These are phyloP conservation scores for Epinephelus fuscoguttatus DNA, from an alignment of 2,113 vertebrate species.

Conservation along the genomic window DNA sequence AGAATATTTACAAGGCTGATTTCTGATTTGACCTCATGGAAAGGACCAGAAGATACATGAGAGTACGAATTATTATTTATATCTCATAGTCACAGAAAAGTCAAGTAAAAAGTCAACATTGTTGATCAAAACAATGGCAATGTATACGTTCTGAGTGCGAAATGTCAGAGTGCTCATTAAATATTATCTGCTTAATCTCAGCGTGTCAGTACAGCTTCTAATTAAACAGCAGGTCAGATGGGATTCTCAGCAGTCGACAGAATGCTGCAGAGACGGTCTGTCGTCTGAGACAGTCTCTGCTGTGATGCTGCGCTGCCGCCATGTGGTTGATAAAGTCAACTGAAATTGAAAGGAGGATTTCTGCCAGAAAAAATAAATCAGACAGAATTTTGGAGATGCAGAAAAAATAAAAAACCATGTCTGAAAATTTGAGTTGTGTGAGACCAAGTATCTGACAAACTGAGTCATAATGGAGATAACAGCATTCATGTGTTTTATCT, in stretches of 20 bases:
- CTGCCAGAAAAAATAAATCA: neutral
- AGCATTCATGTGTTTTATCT: slow-evolving; percentile 40
- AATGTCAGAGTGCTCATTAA: slow-evolving; percentile 71
- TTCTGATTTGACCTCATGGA: neutral
- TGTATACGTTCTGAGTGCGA: slow-evolving; percentile 16
- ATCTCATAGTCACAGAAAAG: slow-evolving; percentile 6
- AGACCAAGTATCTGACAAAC: slow-evolving; percentile 20
- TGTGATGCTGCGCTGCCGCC: slow-evolving; percentile 56
- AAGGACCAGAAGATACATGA: neutral
- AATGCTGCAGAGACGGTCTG: neutral
- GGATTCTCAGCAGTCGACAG: slow-evolving; percentile 35
- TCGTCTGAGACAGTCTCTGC: neutral
- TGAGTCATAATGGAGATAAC: slow-evolving; percentile 18
- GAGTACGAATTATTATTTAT: slow-evolving; percentile 20
- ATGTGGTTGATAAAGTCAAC: slow-evolving; percentile 40
- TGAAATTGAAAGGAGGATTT: neutral
- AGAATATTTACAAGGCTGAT: neutral
- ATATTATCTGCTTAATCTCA: slow-evolving; percentile 59
- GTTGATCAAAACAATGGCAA: slow-evolving; percentile 5
- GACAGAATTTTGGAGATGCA: slow-evolving; percentile 4
- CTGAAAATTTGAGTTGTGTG: neutral
- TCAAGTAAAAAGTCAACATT: neutral
- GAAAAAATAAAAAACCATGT: slow-evolving; percentile 11
- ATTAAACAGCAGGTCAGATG: slow-evolving; percentile 61
- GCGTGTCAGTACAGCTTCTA: slow-evolving; percentile 54